Evolutionary conservation across 2,113 vertebrate species (phyloP), one percentile per base, ranked within the genome.

Genomic region (Anolis carolinensis): DNA sequence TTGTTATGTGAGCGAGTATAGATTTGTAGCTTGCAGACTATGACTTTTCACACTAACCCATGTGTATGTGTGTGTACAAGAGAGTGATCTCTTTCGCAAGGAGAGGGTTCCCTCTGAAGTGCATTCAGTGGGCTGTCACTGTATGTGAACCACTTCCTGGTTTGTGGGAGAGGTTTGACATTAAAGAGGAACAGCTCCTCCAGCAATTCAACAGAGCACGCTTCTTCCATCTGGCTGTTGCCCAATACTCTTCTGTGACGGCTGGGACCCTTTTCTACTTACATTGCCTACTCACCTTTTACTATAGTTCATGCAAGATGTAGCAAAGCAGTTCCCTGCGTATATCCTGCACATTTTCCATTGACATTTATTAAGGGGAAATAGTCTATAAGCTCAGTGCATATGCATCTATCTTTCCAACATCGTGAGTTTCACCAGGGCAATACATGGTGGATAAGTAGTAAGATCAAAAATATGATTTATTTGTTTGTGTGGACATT

Each of bases 171-270:
- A 62, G 16, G 25, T 71, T 85, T 9, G 18, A 27, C 3, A 16
- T 59, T 62, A 55, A 79, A 85, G 84, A 79, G 50, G 65, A 85
- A 70, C 63, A 70, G 68, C n/a, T 20, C n/a, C 78, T 30, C 8
- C 52, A 71, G 10, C 14, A 39, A 72, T 71, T n/a, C 32, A 34
- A 44, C 32, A 71, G 65, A n/a, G 36, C 4, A 8, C 23, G 25
- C 6, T n/a, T 21, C 20, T 8, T 67, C 23, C 68, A 32, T 9
- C 23, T 79, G 7, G 76, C 8, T 9, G 30, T 50, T 68, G 8
- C 32, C 34, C 27, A n/a, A 55, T 27, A 52, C 11, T 85, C 44
- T 77, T 77, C 21, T 34, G 63, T 83, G 5, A 74, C 62, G n/a
- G 39, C 44, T 74, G 20, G 18, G 63, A 5, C 16, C 30, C 55